Evolutionary conservation across 2,888 invertebrate genomes (phyloP), one percentile per base, ranked within the genome.

Genomic region (Alloscopus bannaensis): DNA sequence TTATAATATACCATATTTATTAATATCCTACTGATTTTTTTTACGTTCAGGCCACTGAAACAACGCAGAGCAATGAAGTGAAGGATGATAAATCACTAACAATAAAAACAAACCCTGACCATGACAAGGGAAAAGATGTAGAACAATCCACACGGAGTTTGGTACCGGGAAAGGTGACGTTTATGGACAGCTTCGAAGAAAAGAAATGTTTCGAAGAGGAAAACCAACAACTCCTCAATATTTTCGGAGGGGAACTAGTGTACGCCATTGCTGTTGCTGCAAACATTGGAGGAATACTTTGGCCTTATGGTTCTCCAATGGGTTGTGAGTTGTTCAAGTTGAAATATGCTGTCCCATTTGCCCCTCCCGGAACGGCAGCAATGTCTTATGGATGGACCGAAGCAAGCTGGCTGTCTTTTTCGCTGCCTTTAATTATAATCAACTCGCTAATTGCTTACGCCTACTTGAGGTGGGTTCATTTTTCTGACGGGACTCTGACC

Each of bases 231-330:
- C 6, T 80, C 0, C 31, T 80, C 4, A n/a, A 68, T 16, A 42
- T 22, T 1, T 80, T 64, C 55, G 80, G 70, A 47, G 59, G 62
- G 16, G 69, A 68, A 50, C 42, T 82, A 18, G 29, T 80, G 4
- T 69, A 72, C 20, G 45, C 62, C 0, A 31, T 73, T 0, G 80
- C 64, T 6, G 57, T 64, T 4, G 83, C 79, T 16, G 80, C 83
- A n/a, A 83, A 81, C 57, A 81, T 85, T 68, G 83, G 84, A 0
- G 83, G 81, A n/a, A 31, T 62, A 13, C 70, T 81, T 20, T 78
- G 81, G 66, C 83, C 84, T 0, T 68, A 59, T 36, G 62, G 72
- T 6, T 68, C 78, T 42, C 64, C 69, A 18, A 36, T 55, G 60
- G 80, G 73, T 0, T 20, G 18, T 29, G 73, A 68, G 11, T n/a